Evolutionary conservation across 2,888 invertebrate species (phyloP).

Genomic region (Scelioninae gen. 2): DNA sequence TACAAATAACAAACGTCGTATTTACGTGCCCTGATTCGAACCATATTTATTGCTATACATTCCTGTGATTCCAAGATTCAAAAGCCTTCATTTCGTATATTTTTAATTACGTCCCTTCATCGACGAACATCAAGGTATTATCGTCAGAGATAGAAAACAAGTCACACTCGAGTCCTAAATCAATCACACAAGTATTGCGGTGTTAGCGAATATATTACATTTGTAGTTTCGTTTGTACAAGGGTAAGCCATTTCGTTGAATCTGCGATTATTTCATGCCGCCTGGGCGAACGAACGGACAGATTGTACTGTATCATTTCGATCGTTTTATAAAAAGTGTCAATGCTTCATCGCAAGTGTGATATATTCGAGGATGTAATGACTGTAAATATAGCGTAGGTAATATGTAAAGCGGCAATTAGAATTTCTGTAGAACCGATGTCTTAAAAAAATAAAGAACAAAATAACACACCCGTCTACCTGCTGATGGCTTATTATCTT

Average conservation of each 20-base stretch:
- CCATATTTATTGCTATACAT: slow-evolving; percentile 58
- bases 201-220: slow-evolving; percentile 56
- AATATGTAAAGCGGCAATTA: slow-evolving; percentile 69
- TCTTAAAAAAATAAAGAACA: slow-evolving; percentile 71
- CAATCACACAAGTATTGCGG: slow-evolving; percentile 36
- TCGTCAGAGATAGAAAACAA: slow-evolving; percentile 25
- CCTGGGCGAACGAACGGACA: slow-evolving; percentile 10
- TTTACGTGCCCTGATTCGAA: slow-evolving; percentile 28
- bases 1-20: slow-evolving; percentile 26
- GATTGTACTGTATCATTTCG: slow-evolving; percentile 26
- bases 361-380: slow-evolving; percentile 50
- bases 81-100: slow-evolving; percentile 2
- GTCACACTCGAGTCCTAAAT: slow-evolving; percentile 46
- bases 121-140: slow-evolving; percentile 40
- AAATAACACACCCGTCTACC: slow-evolving; percentile 62
- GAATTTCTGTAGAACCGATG: slow-evolving; percentile 72
- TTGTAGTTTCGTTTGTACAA: slow-evolving; percentile 29
- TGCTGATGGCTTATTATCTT: slow-evolving; percentile 61
- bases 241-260: background rate
- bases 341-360: slow-evolving; percentile 51
- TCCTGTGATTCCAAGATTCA: slow-evolving; percentile 49
- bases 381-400: slow-evolving; percentile 57
- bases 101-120: slow-evolving; percentile 16
- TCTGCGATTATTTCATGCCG: background rate
- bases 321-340: slow-evolving; percentile 28